Evolutionary conservation across 2,797 vertebrate genomes (phyloP).

Genomic region (Emys orbicularis): DNA sequence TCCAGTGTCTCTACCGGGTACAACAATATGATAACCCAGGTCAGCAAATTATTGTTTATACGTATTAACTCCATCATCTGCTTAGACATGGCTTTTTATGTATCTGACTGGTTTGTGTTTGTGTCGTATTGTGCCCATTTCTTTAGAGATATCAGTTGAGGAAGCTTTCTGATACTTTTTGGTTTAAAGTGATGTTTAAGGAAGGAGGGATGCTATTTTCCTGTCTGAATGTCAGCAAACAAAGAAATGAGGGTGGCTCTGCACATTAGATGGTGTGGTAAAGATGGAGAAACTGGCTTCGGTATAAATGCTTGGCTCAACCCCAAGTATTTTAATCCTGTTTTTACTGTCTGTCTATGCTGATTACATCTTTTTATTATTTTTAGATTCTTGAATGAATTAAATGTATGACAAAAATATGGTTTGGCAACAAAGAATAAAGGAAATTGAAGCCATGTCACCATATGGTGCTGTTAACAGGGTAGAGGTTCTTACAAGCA

Average conservation of each 20-base stretch:
- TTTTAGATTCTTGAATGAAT: constrained; percentile 32
- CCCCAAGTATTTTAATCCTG: not conserved
- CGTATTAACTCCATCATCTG: not conserved
- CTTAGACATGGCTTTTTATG: not conserved
- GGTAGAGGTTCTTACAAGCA: not conserved
- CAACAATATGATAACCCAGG: not conserved
- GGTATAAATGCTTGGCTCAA: not conserved
- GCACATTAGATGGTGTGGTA: not conserved
- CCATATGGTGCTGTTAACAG: not conserved
- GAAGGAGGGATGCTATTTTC: not conserved
- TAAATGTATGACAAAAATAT: not conserved
- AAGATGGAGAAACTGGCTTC: not conserved
- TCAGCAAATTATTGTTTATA: not conserved
- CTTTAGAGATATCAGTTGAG: not conserved
- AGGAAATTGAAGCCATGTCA: constrained; percentile 5
- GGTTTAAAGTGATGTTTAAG: not conserved
- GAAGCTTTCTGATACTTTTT: not conserved
- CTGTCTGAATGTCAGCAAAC: not conserved
- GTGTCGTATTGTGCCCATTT: not conserved
- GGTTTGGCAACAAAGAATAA: not conserved
- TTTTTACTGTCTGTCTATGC: not conserved
- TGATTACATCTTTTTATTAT: not conserved
- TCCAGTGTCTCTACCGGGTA: not conserved
- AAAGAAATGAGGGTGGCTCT: not conserved
- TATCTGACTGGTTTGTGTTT: not conserved